Evolutionary conservation across 2,888 invertebrate species (phyloP).

Genomic region (Pyrrhia umbra): DNA sequence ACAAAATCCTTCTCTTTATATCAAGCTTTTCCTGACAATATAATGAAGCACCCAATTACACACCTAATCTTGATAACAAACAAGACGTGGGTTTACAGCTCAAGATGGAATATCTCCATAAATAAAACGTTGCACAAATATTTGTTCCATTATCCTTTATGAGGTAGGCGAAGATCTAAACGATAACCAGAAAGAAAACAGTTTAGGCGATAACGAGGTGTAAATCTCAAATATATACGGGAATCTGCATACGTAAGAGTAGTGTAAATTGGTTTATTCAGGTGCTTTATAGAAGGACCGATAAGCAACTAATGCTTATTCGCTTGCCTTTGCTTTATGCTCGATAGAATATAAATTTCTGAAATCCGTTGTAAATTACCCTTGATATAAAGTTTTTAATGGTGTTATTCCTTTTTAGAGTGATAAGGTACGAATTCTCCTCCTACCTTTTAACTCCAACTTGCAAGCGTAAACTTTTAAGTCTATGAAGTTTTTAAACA

Average conservation of each 20-base stretch:
- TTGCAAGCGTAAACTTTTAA: background rate
- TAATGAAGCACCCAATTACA: background rate
- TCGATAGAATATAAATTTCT: background rate
- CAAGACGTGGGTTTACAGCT: constrained; percentile 2
- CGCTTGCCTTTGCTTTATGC: constrained; percentile 9
- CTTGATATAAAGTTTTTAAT: background rate
- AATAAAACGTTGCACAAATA: constrained; percentile 20
- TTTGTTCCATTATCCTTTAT: constrained; percentile 19
- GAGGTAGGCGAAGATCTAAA: constrained; percentile 25
- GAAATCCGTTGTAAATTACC: background rate
- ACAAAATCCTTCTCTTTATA: background rate
- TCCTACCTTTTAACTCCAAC: background rate
- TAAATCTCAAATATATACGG: constrained; percentile 30
- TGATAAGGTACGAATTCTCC: background rate
- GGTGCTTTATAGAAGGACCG: constrained; percentile 37
- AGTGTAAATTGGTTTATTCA: constrained; percentile 42
- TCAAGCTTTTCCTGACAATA: background rate
- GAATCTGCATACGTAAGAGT: constrained; percentile 40
- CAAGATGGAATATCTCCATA: constrained; percentile 7
- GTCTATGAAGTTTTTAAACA: background rate
- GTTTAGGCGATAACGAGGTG: constrained; percentile 37
- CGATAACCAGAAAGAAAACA: constrained; percentile 35
- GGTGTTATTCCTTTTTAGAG: too few species aligned
- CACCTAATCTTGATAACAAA: constrained; percentile 4
- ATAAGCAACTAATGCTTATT: constrained; percentile 24